Percentiles rank a stretch among this genome's conserved stretches.
phyloP scores from a whole-genome alignment of 2,888 invertebrate species.

The Athripsodes cinereus region DNA sequence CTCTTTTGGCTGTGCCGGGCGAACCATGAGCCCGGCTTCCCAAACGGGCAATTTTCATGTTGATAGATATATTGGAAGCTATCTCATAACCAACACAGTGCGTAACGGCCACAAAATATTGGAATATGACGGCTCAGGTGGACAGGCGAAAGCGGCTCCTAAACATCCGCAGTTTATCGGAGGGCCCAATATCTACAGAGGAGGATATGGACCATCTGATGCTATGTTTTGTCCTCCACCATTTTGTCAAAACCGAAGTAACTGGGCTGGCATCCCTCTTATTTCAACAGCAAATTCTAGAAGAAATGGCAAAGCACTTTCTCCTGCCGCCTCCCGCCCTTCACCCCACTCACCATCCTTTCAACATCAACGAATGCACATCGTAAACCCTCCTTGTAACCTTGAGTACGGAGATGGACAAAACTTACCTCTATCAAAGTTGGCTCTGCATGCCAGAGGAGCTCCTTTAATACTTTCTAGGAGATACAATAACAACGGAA shows the following conservation, averaged over 20 bases:
- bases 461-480: slow-evolving; percentile 74
- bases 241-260: slow-evolving; percentile 53
- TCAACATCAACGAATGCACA: slow-evolving; percentile 22
- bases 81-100: slow-evolving; percentile 44
- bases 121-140: slow-evolving; percentile 12
- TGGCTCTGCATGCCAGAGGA: slow-evolving; percentile 80
- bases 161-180: slow-evolving; percentile 28
- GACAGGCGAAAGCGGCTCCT: slow-evolving; percentile 10
- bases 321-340: slow-evolving; percentile 55
- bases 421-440: slow-evolving; percentile 58
- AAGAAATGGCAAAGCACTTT: slow-evolving; percentile 31
- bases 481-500: slow-evolving; percentile 43
- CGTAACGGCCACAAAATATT: slow-evolving; percentile 17
- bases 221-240: slow-evolving; percentile 36
- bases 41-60: slow-evolving; percentile 48
- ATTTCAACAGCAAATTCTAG: slow-evolving; percentile 69
- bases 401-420: slow-evolving; percentile 34
- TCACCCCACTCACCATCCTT: slow-evolving; percentile 17
- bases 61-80: slow-evolving; percentile 59
- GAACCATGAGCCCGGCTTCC: slow-evolving; percentile 24
- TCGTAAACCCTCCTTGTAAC: slow-evolving; percentile 18
- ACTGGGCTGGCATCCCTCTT: slow-evolving; percentile 76
- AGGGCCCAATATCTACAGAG: slow-evolving; percentile 38
- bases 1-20: slow-evolving; percentile 23
- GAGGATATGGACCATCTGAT: slow-evolving; percentile 20